These are phyloP conservation scores for Chrysocyon brachyurus DNA, from an alignment of 2,797 vertebrate species.

Conservation along the genomic window DNA sequence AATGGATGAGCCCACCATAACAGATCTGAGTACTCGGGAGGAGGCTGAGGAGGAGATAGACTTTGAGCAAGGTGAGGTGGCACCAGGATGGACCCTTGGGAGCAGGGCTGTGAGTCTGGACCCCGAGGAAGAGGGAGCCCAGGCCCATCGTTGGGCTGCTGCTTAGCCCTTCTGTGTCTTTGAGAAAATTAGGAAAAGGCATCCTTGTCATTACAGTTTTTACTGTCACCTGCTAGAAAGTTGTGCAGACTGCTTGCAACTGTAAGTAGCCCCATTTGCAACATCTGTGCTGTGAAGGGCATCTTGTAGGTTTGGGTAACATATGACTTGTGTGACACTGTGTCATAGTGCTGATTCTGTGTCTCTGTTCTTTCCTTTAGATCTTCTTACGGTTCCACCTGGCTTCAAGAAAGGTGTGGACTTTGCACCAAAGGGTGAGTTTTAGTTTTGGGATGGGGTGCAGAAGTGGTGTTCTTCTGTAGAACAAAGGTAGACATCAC, in stretches of 20 bases:
- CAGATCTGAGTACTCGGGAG: slow-evolving; percentile 91
- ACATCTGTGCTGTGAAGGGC: fast-evolving
- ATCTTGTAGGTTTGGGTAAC: neutral
- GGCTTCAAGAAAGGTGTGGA: slow-evolving; percentile 94
- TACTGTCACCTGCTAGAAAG: neutral
- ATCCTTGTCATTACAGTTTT: neutral
- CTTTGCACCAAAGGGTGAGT: slow-evolving; percentile 92
- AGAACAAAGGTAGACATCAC: neutral
- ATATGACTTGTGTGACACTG: fast-evolving
- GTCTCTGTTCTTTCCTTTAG: slow-evolving; percentile 82
- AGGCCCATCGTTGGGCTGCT: neutral
- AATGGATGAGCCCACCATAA: slow-evolving; percentile 95
- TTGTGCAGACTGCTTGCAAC: too few relatives aligned
- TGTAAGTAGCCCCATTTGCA: too few relatives aligned
- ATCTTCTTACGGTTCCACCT: slow-evolving; percentile 92
- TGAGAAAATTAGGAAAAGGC: neutral
- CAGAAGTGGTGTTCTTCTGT: neutral
- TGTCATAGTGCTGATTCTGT: neutral
- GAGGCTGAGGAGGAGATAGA: slow-evolving; percentile 93
- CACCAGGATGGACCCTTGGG: neutral
- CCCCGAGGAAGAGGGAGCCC: neutral
- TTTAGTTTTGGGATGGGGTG: neutral
- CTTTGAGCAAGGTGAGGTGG: slow-evolving; percentile 92
- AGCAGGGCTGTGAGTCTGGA: neutral
- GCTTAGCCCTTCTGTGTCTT: neutral